Evolutionary conservation across 2,797 vertebrate genomes (phyloP), one percentile per base, ranked within the genome.

Genomic region (Enteromius fasciolatus): DNA sequence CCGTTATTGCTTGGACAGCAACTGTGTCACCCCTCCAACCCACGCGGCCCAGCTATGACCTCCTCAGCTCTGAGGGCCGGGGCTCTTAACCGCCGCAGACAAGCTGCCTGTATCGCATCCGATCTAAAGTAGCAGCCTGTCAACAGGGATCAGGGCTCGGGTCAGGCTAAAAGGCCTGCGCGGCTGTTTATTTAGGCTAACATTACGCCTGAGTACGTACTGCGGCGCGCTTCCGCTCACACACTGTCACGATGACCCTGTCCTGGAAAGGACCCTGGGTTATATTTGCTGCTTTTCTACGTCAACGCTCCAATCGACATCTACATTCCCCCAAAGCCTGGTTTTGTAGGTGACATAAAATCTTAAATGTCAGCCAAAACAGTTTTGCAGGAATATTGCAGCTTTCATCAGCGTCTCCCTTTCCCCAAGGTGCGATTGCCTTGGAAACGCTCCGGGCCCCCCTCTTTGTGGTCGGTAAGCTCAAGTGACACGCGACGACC

Each of bases 1-100:
- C 64, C 76, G 82, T 92, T 92, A 92, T 90, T 82, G 87, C 67
- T 90, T 80, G 88, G 92, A 93, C 91, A 90, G 90, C 64, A 81
- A 80, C 86, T 87, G 89, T 74, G 89, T 90, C 86, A 86, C 81
- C 86, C 44, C 48, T 83, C 87, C 81, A 87, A 88, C 89, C 87
- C 83, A 63, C 81, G 18, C 41, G 89, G 90, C 91, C 92, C 3
- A 75, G 75, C 83, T 68, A 70, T 92, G 93, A 95, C 94, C 93
- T 88, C 78, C 86, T 68, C 46, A 57, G 84, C 90, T 92, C 87
- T 87, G 90, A 93, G 88, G 88, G 84, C 88, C 88, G 79, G 88
- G 89, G 85, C 91, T 88, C 91, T 84, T 92, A 93, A 93, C 91
- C 50, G 86, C 87, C 90, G 82, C 81, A 84, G 93, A 94, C 93